Conservation (phyloP, 2,797 vertebrate species). For the Miopithecus talapoin region DNA sequence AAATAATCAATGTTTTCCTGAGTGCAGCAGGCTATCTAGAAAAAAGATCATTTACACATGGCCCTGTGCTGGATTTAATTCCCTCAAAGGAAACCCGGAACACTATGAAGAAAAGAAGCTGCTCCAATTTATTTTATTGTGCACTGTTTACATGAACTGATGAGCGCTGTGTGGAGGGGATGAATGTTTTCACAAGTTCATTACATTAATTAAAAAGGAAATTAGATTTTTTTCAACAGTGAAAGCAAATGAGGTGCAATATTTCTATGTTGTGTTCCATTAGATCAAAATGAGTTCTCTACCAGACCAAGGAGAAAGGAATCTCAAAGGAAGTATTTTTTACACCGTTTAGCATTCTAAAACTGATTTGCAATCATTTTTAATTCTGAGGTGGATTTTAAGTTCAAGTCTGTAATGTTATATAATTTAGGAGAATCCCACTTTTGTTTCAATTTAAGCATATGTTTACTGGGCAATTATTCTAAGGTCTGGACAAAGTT, state of each 20-base stretch:
- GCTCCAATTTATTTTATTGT: not conserved
- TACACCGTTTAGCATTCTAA: not conserved
- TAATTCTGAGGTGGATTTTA: not conserved
- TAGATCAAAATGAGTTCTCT: not conserved
- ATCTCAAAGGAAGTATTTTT: not conserved
- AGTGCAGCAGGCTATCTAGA: not conserved
- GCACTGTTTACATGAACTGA: not conserved
- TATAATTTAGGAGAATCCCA: not conserved
- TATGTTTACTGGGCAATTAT: not conserved
- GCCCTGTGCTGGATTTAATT: not conserved
- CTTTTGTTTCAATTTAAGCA: not conserved
- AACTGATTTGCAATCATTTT: not conserved
- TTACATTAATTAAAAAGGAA: conserved; percentile 54
- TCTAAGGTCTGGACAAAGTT: not conserved
- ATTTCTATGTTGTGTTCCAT: not conserved
- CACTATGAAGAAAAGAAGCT: not conserved
- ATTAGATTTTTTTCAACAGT: conserved; percentile 27
- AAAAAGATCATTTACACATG: not conserved
- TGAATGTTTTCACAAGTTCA: conserved; percentile 27
- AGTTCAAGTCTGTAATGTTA: not conserved
- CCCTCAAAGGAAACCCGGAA: not conserved
- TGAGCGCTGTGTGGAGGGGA: not conserved
- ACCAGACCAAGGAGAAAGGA: not conserved
- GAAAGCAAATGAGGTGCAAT: conserved; percentile 31
- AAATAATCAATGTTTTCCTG: conserved; percentile 24